Evolutionary conservation across 2,113 vertebrate genomes (phyloP).

Genomic region (Sorex araneus): DNA sequence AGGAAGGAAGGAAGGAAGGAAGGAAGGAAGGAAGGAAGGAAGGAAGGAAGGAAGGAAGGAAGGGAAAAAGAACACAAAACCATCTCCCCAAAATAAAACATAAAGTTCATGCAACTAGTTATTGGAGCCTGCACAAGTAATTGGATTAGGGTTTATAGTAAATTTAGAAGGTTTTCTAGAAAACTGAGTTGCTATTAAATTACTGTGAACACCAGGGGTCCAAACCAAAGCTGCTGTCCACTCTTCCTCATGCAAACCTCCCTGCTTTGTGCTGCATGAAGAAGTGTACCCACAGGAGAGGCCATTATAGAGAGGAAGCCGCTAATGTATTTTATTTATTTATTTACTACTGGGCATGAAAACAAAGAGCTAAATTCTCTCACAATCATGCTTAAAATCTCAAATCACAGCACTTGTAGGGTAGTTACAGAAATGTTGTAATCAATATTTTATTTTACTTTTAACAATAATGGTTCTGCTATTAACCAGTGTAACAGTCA

Average conservation of each 20-base stretch:
- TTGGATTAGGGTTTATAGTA: constrained; percentile 85
- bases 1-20: not conserved
- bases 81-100: not conserved
- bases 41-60: too few species aligned
- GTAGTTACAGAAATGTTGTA: constrained; percentile 72
- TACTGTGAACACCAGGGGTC: constrained; percentile 83
- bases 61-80: constrained; percentile 10
- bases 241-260: constrained; percentile 75
- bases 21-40: not conserved
- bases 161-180: constrained; percentile 86
- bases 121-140: constrained; percentile 81
- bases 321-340: constrained; percentile 84
- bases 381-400: constrained; percentile 77
- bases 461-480: constrained; percentile 70
- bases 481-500: constrained; percentile 37
- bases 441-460: constrained; percentile 79
- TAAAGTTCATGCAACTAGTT: constrained; percentile 72
- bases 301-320: constrained; percentile 74
- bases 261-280: constrained; percentile 29
- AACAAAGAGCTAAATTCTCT: constrained; percentile 84
- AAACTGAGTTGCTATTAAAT: constrained; percentile 82
- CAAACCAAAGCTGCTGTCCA: constrained; percentile 76
- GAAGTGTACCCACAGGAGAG: constrained; percentile 54
- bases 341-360: constrained; percentile 84
- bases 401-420: constrained; percentile 79